phyloP scores from a whole-genome alignment of 92 coral and sea anemone species.

The Montipora capitata region DNA sequence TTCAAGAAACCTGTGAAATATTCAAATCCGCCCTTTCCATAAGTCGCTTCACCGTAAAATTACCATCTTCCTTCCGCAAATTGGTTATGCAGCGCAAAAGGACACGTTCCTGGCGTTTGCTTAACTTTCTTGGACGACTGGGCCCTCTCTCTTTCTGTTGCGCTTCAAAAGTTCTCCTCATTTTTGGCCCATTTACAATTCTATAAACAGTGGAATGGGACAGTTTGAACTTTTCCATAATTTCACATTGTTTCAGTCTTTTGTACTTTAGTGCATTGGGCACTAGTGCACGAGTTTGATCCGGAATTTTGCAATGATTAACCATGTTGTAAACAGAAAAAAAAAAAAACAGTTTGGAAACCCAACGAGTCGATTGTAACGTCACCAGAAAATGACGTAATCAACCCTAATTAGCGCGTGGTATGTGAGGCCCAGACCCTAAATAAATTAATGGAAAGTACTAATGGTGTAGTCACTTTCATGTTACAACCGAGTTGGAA shows the following conservation, averaged over 20 bases:
- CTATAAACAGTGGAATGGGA: not conserved
- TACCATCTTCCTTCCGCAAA: slow-evolving; percentile 41
- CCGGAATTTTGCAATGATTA: not conserved
- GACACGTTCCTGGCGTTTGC: slow-evolving; percentile 23
- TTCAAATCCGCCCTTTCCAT: slow-evolving; percentile 10
- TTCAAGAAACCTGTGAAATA: slow-evolving; percentile 4
- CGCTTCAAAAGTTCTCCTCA: not conserved
- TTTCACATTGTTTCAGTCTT: not conserved
- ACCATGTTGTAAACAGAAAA: slow-evolving; percentile 1
- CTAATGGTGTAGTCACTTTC: too few relatives aligned
- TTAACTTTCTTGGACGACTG: slow-evolving; percentile 46
- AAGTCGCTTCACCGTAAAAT: slow-evolving; percentile 42
- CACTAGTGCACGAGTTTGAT: not conserved
- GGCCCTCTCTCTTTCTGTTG: not conserved
- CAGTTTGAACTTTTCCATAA: not conserved
- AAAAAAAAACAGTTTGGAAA: not conserved
- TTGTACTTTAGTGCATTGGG: not conserved
- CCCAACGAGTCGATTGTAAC: not conserved
- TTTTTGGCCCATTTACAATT: slow-evolving; percentile 13
- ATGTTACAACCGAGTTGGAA: too few relatives aligned
- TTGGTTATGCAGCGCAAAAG: not conserved
- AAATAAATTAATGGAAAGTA: too few relatives aligned
- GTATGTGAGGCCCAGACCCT: too few relatives aligned
- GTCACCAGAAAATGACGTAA: not conserved
- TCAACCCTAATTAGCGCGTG: too few relatives aligned